These are phyloP conservation scores for Limnephilus rhombicus DNA, from an alignment of 2,888 invertebrate species.

Conservation along the genomic window DNA sequence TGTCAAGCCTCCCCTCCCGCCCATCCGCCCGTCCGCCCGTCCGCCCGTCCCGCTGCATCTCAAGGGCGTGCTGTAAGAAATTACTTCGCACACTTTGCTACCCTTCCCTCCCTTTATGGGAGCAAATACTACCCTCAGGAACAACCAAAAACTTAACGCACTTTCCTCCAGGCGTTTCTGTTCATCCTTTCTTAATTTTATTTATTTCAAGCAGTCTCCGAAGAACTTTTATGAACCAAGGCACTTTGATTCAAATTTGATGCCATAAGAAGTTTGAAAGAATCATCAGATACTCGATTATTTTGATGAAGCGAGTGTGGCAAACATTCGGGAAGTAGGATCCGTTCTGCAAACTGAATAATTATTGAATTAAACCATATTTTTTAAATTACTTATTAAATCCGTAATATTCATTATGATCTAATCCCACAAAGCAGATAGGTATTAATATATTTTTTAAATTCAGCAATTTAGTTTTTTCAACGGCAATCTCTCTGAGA, in stretches of 20 bases:
- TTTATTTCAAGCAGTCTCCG: slow-evolving; percentile 17
- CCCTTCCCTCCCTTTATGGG: slow-evolving; percentile 53
- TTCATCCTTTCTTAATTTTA: slow-evolving; percentile 30
- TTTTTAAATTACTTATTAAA: too few species aligned
- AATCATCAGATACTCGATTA: background rate
- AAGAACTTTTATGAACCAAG: background rate
- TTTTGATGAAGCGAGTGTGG: background rate
- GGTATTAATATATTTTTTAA: too few species aligned
- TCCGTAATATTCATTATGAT: too few species aligned
- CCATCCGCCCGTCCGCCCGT: background rate
- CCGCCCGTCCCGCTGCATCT: slow-evolving; percentile 18
- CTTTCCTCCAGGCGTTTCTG: background rate
- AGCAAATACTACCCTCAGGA: slow-evolving; percentile 52
- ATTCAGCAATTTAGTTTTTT: too few species aligned
- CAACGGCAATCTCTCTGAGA: too few species aligned
- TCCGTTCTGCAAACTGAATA: background rate
- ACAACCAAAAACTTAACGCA: slow-evolving; percentile 46
- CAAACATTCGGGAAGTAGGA: background rate
- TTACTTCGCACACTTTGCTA: slow-evolving; percentile 44
- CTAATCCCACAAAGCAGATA: too few species aligned
- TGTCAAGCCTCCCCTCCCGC: background rate
- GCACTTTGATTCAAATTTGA: background rate
- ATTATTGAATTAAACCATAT: background rate
- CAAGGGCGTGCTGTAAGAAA: slow-evolving; percentile 49
- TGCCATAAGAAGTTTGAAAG: background rate